Base-by-base conservation (phyloP, 2,113 vertebrate genomes). In the Tenebrosternarchus preto region DNA sequence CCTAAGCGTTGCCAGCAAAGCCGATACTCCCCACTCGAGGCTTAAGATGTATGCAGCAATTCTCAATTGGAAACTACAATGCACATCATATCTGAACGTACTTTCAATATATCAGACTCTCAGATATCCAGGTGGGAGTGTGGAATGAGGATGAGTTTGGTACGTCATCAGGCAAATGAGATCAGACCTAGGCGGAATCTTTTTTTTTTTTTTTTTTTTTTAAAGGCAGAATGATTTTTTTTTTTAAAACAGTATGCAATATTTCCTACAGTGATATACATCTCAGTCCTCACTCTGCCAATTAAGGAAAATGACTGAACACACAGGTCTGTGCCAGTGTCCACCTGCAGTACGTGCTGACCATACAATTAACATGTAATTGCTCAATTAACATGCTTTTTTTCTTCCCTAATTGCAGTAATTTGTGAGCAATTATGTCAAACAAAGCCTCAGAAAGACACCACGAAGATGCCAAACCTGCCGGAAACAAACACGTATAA, bases 381-480 rank as follows among this genome's bases (percentile, higher is more conserved):
- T 59, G 33, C 33, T 29, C 76, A 59, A 78, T 78, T 59, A 60
- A 33, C 53, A 39, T 19, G 33, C 11, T 56, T 55, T 61, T 59
- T 57, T 43, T 15, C 16, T 46, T 57, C 33, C 53, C 55, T 78
- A 78, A 78, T 78, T 78, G 76, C 66, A 59, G 76, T 78, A 50
- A 78, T 78, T 78, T 78, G 66, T n/a, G 76, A 39, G 67, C 55
- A 78, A 78, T 78, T 78, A 78, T 36, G 60, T 78, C 66, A 39
- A 6, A 67, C 31, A 71, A 76, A 70, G 81, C 43, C n/a, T 73
- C 57, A 53, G 72, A 43, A 64, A 46, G 24, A 61, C 73, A 60
- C 56, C 46, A 63, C 27, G 43, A 80, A 75, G 64, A 77, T 70
- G 50, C 31, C 4, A 69, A 69, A 76, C 59, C 53, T 69, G 64